Conservation (phyloP, 2,113 vertebrate genomes). For the Macroglossus sobrinus region DNA sequence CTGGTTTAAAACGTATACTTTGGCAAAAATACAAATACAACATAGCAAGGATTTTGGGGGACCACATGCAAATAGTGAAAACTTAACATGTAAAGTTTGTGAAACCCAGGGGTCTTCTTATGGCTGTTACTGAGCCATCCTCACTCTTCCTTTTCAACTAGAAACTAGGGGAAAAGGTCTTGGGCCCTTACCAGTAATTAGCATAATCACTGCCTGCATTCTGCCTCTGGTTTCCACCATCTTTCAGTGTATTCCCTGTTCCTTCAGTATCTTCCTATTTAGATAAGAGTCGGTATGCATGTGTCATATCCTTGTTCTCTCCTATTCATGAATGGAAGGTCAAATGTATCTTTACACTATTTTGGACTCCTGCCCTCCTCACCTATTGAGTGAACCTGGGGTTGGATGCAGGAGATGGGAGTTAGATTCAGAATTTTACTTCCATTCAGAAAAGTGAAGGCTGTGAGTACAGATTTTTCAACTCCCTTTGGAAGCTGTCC, state of each 20-base stretch:
- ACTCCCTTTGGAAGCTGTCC: not conserved
- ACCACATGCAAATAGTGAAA: not conserved
- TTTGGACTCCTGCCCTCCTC: not conserved
- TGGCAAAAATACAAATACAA: not conserved
- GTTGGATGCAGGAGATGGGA: not conserved
- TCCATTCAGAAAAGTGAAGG: not conserved
- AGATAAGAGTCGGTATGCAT: not conserved
- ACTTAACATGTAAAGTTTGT: not conserved
- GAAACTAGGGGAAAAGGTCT: not conserved
- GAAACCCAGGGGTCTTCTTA: not conserved
- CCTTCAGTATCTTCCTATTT: not conserved
- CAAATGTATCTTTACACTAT: not conserved
- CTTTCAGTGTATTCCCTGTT: not conserved
- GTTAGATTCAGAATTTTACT: not conserved
- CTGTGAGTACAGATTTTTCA: not conserved
- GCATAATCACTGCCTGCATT: not conserved
- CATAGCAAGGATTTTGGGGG: not conserved
- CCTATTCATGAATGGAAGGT: not conserved
- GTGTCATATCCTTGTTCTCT: not conserved
- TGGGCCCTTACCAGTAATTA: not conserved
- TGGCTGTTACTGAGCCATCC: not conserved
- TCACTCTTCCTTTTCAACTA: not conserved
- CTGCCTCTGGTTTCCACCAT: not conserved
- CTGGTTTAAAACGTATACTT: not conserved
- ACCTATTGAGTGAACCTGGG: not conserved